Evolutionary conservation across 1,140 invertebrate species (phyloP).

Genomic region (Choristoneura fumiferana): DNA sequence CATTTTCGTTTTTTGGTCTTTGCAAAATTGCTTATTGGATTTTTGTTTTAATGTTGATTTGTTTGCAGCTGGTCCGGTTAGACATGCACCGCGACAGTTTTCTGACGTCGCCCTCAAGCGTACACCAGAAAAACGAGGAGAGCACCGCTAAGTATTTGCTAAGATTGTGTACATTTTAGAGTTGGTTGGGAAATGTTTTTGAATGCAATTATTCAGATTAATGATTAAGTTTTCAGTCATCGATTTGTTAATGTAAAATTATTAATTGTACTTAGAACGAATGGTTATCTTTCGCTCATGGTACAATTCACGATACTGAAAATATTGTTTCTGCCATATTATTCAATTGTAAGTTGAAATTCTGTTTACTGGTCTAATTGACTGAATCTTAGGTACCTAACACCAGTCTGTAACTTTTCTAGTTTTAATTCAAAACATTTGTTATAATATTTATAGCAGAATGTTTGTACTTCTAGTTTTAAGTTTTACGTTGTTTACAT

Average conservation of each 20-base stretch:
- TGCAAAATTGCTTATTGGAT: too few relatives aligned
- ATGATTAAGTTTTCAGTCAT: slow-evolving; percentile 11
- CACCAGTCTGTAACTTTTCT: slow-evolving; percentile 9
- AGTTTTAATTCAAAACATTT: slow-evolving; percentile 26
- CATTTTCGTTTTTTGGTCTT: background rate
- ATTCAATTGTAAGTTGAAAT: slow-evolving; percentile 4
- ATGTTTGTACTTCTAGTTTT: slow-evolving; percentile 11
- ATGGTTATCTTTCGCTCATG: background rate
- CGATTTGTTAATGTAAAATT: slow-evolving; percentile 1
- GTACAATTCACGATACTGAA: background rate
- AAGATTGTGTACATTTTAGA: slow-evolving; percentile 17
- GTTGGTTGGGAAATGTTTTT: background rate
- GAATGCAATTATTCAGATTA: background rate
- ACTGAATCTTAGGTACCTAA: slow-evolving; percentile 6
- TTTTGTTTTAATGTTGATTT: too few relatives aligned
- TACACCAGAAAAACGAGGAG: slow-evolving; percentile 9
- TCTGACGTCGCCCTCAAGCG: slow-evolving; percentile 18
- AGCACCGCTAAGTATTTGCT: slow-evolving; percentile 13
- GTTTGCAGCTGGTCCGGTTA: slow-evolving; percentile 54
- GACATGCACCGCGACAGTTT: slow-evolving; percentile 19
- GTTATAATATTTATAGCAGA: slow-evolving; percentile 69
- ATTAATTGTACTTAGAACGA: background rate
- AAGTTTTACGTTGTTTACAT: slow-evolving; percentile 11
- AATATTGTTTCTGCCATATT: slow-evolving; percentile 18
- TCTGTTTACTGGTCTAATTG: background rate